A percentile compares a stretch with the other conserved stretches of the same genome.
Evolutionary conservation across 2,113 vertebrate genomes (phyloP).

Genomic region (Lepus timidus): DNA sequence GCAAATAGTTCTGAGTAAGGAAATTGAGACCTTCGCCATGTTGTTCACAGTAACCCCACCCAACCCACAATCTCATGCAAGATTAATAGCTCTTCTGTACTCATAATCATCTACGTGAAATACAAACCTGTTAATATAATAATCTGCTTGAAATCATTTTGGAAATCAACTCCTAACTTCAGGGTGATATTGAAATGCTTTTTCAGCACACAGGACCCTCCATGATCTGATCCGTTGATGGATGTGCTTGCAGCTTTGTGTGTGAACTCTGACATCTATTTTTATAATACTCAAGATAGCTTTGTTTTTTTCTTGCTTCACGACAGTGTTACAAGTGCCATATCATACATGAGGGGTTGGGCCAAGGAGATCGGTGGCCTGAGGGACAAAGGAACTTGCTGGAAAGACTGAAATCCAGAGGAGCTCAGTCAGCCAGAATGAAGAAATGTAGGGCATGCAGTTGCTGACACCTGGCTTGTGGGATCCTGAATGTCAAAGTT

Average conservation of each 20-base stretch:
- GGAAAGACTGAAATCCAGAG: neutral
- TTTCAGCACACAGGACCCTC: neutral
- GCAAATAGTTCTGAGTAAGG: neutral
- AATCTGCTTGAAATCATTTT: neutral
- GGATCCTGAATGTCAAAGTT: neutral
- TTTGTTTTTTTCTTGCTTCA: neutral
- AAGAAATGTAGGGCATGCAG: neutral
- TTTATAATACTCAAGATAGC: neutral
- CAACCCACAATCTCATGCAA: neutral
- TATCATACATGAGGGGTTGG: neutral
- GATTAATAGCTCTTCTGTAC: too few relatives aligned
- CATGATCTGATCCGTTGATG: neutral
- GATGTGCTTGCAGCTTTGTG: neutral
- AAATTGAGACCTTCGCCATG: neutral
- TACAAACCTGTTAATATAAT: neutral
- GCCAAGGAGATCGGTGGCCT: neutral
- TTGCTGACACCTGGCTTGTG: neutral
- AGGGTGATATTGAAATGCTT: neutral
- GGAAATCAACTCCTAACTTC: neutral
- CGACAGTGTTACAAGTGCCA: neutral
- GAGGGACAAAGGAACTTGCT: neutral
- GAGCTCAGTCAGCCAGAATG: neutral
- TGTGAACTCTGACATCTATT: neutral
- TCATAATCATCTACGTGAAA: neutral
- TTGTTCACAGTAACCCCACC: neutral